Evolutionary conservation across 2,113 vertebrate genomes (phyloP).

Genomic region (Psophia crepitans): DNA sequence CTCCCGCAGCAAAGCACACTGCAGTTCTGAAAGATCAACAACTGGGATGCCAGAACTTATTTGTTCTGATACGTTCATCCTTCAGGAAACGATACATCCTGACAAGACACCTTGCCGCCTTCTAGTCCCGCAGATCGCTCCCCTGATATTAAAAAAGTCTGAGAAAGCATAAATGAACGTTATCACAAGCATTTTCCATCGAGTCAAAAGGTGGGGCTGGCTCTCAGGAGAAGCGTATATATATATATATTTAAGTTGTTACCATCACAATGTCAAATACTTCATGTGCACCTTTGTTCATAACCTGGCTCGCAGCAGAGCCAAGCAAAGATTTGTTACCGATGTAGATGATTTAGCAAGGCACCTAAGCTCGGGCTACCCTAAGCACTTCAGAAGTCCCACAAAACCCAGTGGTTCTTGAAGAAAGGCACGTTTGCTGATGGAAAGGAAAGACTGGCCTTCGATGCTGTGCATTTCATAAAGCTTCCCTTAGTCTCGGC

Average conservation of each 20-base stretch:
- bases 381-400: not conserved
- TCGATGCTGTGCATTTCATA: not conserved
- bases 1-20: not conserved
- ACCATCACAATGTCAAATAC: not conserved
- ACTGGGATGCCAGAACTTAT: not conserved
- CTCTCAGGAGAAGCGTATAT: rapidly evolving
- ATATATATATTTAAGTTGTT: not conserved
- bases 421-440: not conserved
- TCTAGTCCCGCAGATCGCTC: not conserved
- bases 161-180: not conserved
- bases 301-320: not conserved
- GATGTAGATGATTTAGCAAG: not conserved
- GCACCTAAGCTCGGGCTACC: rapidly evolving
- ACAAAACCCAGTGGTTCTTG: not conserved
- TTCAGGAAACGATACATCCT: not conserved
- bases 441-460: not conserved
- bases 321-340: not conserved
- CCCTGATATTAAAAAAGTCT: not conserved
- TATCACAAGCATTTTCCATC: not conserved
- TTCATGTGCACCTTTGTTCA: not conserved
- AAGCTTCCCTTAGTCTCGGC: not conserved
- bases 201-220: not conserved
- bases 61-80: not conserved
- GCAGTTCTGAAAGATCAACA: rapidly evolving
- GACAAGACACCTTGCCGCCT: not conserved